Evolutionary conservation across 2,888 invertebrate genomes (phyloP).

Genomic region (Eupithecia dodoneata): DNA sequence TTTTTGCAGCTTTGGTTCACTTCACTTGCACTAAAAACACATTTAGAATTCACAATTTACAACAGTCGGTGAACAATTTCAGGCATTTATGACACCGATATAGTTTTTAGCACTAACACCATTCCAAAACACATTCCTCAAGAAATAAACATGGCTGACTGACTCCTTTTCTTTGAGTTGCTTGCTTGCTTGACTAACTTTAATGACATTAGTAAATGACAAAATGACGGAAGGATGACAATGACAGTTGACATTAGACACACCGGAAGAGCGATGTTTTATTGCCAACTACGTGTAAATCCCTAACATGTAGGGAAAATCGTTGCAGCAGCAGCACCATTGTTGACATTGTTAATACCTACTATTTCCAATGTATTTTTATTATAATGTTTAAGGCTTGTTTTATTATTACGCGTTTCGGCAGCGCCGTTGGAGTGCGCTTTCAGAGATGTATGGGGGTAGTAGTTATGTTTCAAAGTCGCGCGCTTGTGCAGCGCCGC

Average conservation of each 20-base stretch:
- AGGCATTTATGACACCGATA: constrained; percentile 65
- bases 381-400: no score
- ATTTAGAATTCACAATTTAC: constrained; percentile 76
- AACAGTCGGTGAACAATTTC: constrained; percentile 59
- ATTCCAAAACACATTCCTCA: constrained; percentile 76
- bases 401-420: no score
- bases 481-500: no score
- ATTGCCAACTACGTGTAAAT: neutral
- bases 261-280: neutral
- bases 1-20: constrained; percentile 77
- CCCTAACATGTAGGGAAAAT: neutral
- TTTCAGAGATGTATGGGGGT: no score
- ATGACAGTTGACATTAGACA: neutral
- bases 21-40: constrained; percentile 78
- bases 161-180: constrained; percentile 48
- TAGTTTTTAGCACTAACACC: constrained; percentile 75
- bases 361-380: no score
- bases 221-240: neutral
- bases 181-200: constrained; percentile 33
- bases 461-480: no score
- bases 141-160: constrained; percentile 83
- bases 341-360: no score
- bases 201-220: constrained; percentile 15
- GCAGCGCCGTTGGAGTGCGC: no score
- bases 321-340: no score